Percentiles rank a stretch among this genome's conserved stretches.
Conservation (phyloP, 2,888 invertebrate genomes). For the Calliopum simillimum region DNA sequence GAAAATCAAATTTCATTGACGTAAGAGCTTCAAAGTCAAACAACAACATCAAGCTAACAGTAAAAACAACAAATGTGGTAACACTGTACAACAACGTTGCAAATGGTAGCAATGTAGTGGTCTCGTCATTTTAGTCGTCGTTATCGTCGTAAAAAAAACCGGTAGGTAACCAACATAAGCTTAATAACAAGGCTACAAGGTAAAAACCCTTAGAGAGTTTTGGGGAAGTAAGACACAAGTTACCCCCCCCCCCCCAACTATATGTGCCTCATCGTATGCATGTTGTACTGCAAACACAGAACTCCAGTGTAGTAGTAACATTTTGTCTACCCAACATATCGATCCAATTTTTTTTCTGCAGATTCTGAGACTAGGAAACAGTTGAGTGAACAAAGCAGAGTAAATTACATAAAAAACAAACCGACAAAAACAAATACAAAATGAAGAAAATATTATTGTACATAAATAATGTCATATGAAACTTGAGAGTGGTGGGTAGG, state of each 20-base stretch:
- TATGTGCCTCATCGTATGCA: background rate
- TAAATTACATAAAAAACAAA: no score
- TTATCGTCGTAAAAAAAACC: slow-evolving; percentile 5
- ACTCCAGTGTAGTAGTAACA: background rate
- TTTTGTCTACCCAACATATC: slow-evolving; percentile 1
- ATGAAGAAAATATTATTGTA: slow-evolving; percentile 20
- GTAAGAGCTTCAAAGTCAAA: background rate
- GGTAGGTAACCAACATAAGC: slow-evolving; percentile 20
- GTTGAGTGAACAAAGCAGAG: slow-evolving; percentile 40
- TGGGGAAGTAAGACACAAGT: background rate
- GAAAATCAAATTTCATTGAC: no score
- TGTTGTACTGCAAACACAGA: background rate
- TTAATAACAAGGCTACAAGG: slow-evolving; percentile 23
- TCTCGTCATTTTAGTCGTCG: background rate
- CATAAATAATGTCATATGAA: slow-evolving; percentile 16
- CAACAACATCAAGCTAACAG: slow-evolving; percentile 9
- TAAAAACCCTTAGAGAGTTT: background rate
- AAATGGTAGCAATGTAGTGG: slow-evolving; percentile 4
- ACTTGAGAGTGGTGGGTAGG: background rate
- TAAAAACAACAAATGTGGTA: slow-evolving; percentile 3
- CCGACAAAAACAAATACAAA: slow-evolving; percentile 46
- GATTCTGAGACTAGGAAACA: background rate
- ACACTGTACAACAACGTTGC: background rate
- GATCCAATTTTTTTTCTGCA: slow-evolving; percentile 20
- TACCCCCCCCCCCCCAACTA: background rate